Conservation (phyloP, 2,797 vertebrate species). For the Momotus momota region DNA sequence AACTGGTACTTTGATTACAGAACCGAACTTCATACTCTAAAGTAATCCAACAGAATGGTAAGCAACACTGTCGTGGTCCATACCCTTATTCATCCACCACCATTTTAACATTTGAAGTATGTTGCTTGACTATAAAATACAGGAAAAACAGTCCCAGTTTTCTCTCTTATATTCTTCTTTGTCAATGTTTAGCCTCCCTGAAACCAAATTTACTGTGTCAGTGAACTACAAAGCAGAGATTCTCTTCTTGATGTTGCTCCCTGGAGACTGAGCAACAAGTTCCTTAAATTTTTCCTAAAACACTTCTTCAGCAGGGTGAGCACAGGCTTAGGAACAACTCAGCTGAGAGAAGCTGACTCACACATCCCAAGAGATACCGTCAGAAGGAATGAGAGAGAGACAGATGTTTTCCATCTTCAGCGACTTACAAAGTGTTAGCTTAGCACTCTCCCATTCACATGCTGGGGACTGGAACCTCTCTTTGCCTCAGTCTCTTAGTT, state of each 20-base stretch:
- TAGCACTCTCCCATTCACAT: background rate
- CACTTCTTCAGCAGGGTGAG: conserved; percentile 17
- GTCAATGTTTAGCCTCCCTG: background rate
- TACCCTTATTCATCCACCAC: background rate
- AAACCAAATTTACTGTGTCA: background rate
- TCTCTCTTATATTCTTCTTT: background rate
- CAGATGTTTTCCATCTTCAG: conserved; percentile 26
- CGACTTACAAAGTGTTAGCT: background rate
- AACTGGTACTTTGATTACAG: background rate
- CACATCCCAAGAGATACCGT: background rate
- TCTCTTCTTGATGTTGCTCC: conserved; percentile 35
- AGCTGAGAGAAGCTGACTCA: conserved; percentile 15
- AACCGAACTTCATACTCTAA: background rate
- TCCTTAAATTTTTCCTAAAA: conserved; percentile 24
- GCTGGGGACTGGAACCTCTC: background rate
- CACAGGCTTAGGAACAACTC: conserved; percentile 1
- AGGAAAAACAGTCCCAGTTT: background rate
- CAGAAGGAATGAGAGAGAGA: background rate
- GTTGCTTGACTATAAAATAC: background rate
- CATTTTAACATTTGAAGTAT: background rate
- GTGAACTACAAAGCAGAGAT: background rate
- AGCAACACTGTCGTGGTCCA: background rate
- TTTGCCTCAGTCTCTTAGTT: background rate
- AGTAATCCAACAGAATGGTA: background rate
- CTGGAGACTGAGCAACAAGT: background rate